These are phyloP conservation scores for Etheostoma spectabile DNA, from an alignment of 2,113 vertebrate genomes.

Conservation along the genomic window DNA sequence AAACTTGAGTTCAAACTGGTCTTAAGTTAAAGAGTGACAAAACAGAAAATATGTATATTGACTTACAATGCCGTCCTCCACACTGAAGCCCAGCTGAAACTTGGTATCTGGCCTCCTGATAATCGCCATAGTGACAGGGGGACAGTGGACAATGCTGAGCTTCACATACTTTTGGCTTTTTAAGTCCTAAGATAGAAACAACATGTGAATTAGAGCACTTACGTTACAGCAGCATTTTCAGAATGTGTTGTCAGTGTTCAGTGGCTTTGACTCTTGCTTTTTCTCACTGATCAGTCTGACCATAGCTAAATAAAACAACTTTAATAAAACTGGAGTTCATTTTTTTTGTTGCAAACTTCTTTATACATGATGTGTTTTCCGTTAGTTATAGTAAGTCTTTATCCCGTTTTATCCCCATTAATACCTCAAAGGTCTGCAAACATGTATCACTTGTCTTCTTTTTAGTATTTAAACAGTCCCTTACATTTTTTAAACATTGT, in stretches of 20 bases:
- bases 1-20: neutral
- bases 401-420: neutral
- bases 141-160: slow-evolving; percentile 94
- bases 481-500: neutral
- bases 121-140: slow-evolving; percentile 94
- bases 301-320: neutral
- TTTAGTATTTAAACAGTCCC: neutral
- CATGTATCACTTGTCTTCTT: neutral
- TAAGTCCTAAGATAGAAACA: slow-evolving; percentile 85
- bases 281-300: neutral
- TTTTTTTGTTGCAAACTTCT: neutral
- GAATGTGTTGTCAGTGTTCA: neutral
- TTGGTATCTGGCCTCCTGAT: slow-evolving; percentile 90
- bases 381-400: neutral
- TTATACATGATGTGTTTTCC: neutral
- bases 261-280: neutral
- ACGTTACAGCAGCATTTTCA: neutral
- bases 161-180: slow-evolving; percentile 88
- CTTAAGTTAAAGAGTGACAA: neutral
- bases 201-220: neutral
- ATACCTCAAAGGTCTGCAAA: neutral
- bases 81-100: slow-evolving; percentile 96
- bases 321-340: neutral
- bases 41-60: neutral
- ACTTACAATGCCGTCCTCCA: slow-evolving; percentile 95